Evolutionary conservation across 1,140 invertebrate species (phyloP), one percentile per base, ranked within the genome.

Genomic region (Rhagoletis zephyria): DNA sequence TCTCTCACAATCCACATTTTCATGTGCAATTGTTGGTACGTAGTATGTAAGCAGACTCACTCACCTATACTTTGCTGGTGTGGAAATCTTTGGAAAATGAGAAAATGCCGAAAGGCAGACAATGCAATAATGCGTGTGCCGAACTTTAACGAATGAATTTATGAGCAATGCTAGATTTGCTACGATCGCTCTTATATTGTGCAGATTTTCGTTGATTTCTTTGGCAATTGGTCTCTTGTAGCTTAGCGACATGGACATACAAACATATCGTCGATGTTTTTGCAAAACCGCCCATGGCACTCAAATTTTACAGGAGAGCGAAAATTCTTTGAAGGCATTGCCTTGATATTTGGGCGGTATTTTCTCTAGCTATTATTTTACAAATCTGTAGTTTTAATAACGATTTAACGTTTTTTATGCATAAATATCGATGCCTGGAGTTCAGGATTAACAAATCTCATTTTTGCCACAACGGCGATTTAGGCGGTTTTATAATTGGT

Each of bases 1-100:
- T n/a, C 74, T 81, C 74, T 81, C 19, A 81, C 74, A 48, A 19
- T 81, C 74, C 74, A 81, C 74, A 81, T 19, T 81, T 6, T 45
- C 74, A 56, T 30, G 9, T 56, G 74, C 45, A 81, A 10, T 81
- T 81, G 45, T 48, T 45, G 19, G 42, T 7, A 51, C 12, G 48
- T 16, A 74, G 12, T 74, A 48, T 16, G 40, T 74, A 14, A 30
- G 70, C 14, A 4, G 70, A 67, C 4, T 67, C 40, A 67, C 7
- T 4, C 6, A 30, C 30, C 9, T 64, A 16, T 67, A 30, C 64
- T 77, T n/a, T 51, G 16, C 14, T 51, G 16, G 70, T 70, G 65
- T 40, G 30, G 67, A 45, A 81, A 81, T 48, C 48, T 59, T 14
- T 81, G 74, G 74, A 81, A 74, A 30, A 56, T 42, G 48, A 48